These are phyloP conservation scores for Phanerotoma sp. DNA, from an alignment of 2,888 invertebrate species.

Conservation along the genomic window DNA sequence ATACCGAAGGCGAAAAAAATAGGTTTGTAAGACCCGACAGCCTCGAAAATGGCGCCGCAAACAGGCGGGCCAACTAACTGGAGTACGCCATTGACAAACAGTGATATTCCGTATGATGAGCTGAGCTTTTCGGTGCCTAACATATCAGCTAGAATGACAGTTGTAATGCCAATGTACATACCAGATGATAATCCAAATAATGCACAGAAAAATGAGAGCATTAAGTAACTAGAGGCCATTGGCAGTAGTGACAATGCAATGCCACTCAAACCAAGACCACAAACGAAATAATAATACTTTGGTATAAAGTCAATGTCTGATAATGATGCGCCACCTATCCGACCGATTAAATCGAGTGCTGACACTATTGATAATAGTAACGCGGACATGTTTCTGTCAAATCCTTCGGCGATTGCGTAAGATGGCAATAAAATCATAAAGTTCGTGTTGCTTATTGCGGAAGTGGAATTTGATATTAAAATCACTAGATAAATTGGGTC, in stretches of 20 bases:
- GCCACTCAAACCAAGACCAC: conserved; percentile 76
- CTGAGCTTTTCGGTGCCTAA: conserved; percentile 78
- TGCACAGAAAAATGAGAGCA: conserved; percentile 71
- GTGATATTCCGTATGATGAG: conserved; percentile 81
- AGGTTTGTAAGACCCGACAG: conserved; percentile 67
- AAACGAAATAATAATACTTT: conserved; percentile 80
- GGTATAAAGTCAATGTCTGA: conserved; percentile 77
- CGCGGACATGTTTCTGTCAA: conserved; percentile 72
- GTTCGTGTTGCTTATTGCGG: conserved; percentile 84
- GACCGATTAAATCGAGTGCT: conserved; percentile 75
- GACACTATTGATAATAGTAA: conserved; percentile 81
- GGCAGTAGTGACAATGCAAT: conserved; percentile 73
- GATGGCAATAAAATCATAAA: conserved; percentile 80
- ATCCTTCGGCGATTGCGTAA: conserved; percentile 72
- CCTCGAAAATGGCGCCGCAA: conserved; percentile 73
- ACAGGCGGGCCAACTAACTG: conserved; percentile 80
- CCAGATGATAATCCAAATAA: conserved; percentile 82
- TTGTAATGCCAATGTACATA: conserved; percentile 83
- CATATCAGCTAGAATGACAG: conserved; percentile 85
- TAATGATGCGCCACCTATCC: conserved; percentile 81
- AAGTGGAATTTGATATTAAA: conserved; percentile 80
- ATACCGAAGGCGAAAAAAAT: conserved; percentile 75
- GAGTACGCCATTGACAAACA: conserved; percentile 82
- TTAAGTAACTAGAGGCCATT: conserved; percentile 65
- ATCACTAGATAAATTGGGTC: conserved; percentile 82